Evolutionary conservation across 2,113 vertebrate species (phyloP).

Genomic region (Mohoua ochrocephala): DNA sequence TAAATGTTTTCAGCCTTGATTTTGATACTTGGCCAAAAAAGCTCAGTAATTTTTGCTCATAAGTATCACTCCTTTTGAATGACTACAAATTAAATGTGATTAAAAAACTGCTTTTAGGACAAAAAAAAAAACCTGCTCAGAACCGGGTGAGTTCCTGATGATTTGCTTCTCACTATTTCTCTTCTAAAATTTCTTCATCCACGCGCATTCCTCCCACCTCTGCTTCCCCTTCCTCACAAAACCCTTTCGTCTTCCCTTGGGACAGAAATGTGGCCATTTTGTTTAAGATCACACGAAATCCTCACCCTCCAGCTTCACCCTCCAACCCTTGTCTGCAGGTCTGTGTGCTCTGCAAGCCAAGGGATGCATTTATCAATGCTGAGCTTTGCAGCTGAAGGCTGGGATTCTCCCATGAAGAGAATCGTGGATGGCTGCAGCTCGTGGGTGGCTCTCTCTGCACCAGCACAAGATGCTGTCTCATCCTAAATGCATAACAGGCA

Average conservation of each 20-base stretch:
- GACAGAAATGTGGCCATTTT: not conserved
- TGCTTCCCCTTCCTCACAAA: not conserved
- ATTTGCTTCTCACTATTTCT: not conserved
- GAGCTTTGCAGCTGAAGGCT: not conserved
- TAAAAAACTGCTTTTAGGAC: not conserved
- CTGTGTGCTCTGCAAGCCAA: not conserved
- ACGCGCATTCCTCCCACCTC: fast-evolving
- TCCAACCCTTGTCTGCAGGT: not conserved
- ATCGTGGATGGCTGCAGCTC: no score
- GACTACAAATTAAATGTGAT: not conserved
- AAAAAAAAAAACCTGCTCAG: not conserved
- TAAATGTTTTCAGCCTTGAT: not conserved
- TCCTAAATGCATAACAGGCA: not conserved
- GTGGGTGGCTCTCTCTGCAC: not conserved
- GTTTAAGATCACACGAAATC: not conserved
- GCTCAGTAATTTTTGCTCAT: not conserved
- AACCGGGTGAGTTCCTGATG: not conserved
- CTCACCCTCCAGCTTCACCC: not conserved
- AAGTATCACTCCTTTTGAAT: not conserved
- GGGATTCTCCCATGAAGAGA: not conserved
- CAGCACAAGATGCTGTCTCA: not conserved
- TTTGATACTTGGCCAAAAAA: not conserved
- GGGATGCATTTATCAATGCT: not conserved
- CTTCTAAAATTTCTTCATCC: not conserved
- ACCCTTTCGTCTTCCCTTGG: not conserved